These are phyloP conservation scores for Clarias batrachus DNA, from an alignment of 2,113 vertebrate genomes.

Conservation along the genomic window DNA sequence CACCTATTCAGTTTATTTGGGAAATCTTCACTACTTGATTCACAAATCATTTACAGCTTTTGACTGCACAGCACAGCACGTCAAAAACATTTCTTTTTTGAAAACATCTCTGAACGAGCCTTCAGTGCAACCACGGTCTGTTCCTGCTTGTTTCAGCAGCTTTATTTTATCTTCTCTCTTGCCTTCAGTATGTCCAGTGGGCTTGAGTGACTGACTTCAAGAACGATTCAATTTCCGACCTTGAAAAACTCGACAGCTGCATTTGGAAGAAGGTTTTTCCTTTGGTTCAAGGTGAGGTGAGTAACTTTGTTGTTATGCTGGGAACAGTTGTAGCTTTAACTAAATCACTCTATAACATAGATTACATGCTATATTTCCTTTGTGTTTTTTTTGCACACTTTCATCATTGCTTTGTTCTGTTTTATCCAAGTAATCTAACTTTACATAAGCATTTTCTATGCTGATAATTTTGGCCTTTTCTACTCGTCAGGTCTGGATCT, in stretches of 20 bases:
- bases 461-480: not conserved
- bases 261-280: not conserved
- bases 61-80: not conserved
- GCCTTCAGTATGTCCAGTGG: conserved; percentile 10
- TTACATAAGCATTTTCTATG: not conserved
- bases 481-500: not conserved
- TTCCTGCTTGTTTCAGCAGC: conserved; percentile 17
- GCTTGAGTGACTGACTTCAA: not conserved
- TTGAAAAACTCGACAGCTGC: conserved; percentile 6
- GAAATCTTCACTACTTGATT: not conserved
- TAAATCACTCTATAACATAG: not conserved
- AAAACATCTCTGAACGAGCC: not conserved
- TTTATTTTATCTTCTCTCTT: conserved; percentile 1
- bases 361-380: not conserved
- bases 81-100: not conserved
- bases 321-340: not conserved
- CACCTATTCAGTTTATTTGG: not conserved
- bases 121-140: not conserved
- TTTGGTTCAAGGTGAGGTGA: not conserved
- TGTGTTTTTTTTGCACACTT: not conserved
- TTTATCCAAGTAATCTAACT: not conserved
- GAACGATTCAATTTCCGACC: not conserved
- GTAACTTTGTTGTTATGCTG: not conserved
- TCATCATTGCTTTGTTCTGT: not conserved
- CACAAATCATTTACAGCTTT: not conserved